Base-by-base conservation (phyloP, 2,888 invertebrate genomes). In the Fragum whitleyi region DNA sequence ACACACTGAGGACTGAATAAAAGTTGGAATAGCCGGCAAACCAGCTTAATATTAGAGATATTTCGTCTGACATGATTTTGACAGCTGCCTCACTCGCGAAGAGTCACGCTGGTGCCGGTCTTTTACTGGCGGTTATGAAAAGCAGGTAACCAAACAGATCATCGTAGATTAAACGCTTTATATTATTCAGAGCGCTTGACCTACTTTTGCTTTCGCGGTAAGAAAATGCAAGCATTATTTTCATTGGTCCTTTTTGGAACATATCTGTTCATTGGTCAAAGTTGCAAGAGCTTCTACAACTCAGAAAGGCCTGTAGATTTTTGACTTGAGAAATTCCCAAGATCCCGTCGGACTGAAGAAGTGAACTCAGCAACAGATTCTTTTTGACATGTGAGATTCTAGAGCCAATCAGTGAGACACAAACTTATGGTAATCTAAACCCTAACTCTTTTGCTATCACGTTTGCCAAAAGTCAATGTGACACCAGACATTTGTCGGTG, bases 11-110 rank as follows among this genome's bases (percentile, higher is more conserved):
- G 47, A 89, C 69, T 0, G 86, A 83, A 77, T 87, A 89, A 67
- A 86, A 88, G 70, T 87, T 87, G 21, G 88, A 84, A 75, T 83
- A 87, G 80, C 86, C 86, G 21, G 87, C 87, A 68, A 90, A 83
- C 77, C 76, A 77, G 65, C 76, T 76, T 11, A 89, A 77, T n/a
- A 79, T 70, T n/a, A 71, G 29, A 23, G 85, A 85, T 39, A 88
- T 36, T 47, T 79, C 79, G 75, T 88, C 86, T 57, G 86, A 75
- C 88, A 88, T 36, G 55, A 16, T 55, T 51, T 16, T n/a, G 26
- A 19, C 28, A 16, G 42, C 14, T 65, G 53, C 39, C 65, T 67
- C 57, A 23, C 69, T 69, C 6, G 23, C 68, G 71, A 73, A 69
- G 68, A 71, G 68, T 59, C 28, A 19, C 47, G 3, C n/a, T 47